Evolutionary conservation across 2,888 invertebrate genomes (phyloP).

Genomic region (Crocallis elinguaria): DNA sequence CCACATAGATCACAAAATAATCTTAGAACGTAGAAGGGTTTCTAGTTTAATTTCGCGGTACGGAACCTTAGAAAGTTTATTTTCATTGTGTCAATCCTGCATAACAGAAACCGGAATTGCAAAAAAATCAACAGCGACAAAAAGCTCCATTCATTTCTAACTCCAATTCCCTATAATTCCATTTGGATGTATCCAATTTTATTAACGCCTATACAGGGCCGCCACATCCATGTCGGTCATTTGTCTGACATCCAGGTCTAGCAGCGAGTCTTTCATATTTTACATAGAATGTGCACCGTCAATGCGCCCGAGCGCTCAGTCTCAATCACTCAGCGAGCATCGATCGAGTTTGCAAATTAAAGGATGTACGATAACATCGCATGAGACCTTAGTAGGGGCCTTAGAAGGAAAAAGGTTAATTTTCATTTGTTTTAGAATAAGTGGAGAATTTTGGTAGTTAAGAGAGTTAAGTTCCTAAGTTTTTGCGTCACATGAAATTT

Average conservation of each 20-base stretch:
- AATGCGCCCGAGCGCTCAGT: conserved; percentile 65
- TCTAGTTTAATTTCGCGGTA: too few relatives aligned
- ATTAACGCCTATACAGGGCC: conserved; percentile 35
- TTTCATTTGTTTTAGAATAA: conserved; percentile 11
- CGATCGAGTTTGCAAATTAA: conserved; percentile 76
- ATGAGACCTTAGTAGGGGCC: conserved; percentile 19
- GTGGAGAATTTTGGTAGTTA: too few relatives aligned
- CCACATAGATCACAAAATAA: too few relatives aligned
- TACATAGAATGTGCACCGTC: conserved; percentile 81
- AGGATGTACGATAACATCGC: conserved; percentile 62
- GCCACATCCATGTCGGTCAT: conserved; percentile 63
- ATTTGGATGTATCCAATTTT: conserved; percentile 33
- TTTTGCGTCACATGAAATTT: too few relatives aligned
- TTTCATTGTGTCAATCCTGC: too few relatives aligned
- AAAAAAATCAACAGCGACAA: background rate
- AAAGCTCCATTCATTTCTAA: conserved; percentile 26
- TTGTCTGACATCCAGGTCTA: conserved; percentile 48
- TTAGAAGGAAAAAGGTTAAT: conserved; percentile 31
- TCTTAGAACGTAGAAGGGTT: too few relatives aligned
- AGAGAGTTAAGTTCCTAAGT: too few relatives aligned
- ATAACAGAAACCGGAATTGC: background rate
- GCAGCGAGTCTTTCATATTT: conserved; percentile 77
- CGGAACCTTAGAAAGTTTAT: too few relatives aligned
- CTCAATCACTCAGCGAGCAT: conserved; percentile 76
- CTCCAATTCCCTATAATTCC: conserved; percentile 29